These are phyloP conservation scores for Dicaeum eximium DNA, from an alignment of 2,113 vertebrate species.

Conservation along the genomic window DNA sequence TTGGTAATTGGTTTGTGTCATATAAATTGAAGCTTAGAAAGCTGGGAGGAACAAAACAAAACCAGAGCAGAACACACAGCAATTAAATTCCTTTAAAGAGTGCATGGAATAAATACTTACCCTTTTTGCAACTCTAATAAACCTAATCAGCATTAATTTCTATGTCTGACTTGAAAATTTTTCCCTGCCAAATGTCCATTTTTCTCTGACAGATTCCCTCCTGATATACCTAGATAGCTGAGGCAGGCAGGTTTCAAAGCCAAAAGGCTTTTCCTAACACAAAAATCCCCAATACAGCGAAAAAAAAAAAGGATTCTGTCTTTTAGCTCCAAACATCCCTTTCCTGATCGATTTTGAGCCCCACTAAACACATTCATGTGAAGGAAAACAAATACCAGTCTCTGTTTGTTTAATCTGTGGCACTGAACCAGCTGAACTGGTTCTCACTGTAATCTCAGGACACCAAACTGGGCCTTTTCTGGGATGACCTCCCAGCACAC, in stretches of 20 bases:
- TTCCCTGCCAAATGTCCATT: neutral
- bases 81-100: neutral
- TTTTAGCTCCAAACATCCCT: neutral
- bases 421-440: neutral
- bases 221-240: neutral
- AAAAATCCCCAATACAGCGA: neutral
- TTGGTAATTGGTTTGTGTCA: neutral
- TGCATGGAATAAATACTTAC: neutral
- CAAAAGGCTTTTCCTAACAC: neutral
- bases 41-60: neutral
- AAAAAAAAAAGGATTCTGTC: neutral
- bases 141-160: conserved; percentile 1
- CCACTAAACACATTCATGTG: conserved; percentile 3
- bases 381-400: conserved; percentile 18
- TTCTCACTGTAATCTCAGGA: neutral
- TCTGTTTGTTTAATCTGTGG: neutral
- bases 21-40: neutral
- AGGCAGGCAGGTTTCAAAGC: neutral
- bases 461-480: neutral
- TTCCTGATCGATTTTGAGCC: conserved; percentile 4
- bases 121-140: neutral
- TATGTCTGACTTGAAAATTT: neutral
- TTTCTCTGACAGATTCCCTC: neutral
- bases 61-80: neutral
- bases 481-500: neutral